Evolutionary conservation across 1,140 invertebrate species (phyloP).

Genomic region (Brachystomella parvula): DNA sequence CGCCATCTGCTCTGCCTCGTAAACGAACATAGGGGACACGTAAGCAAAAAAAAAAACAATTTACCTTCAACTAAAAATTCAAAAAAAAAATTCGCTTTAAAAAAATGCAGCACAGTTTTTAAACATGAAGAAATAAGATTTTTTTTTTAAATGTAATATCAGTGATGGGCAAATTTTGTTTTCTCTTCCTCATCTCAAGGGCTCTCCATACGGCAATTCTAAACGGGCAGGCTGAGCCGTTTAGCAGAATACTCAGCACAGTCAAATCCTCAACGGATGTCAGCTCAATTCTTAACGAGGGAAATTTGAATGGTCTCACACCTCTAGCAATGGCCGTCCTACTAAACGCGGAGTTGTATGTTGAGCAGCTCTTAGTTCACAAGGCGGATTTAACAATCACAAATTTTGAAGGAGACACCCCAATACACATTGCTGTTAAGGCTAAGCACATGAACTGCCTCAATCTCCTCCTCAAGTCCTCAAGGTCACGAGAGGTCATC

Average conservation of each 20-base stretch:
- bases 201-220: constrained; percentile 32
- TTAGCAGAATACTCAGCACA: constrained; percentile 28
- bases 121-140: too few species aligned
- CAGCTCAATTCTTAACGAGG: constrained; percentile 25
- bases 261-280: constrained; percentile 26
- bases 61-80: too few species aligned
- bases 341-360: constrained; percentile 22
- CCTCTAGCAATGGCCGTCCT: constrained; percentile 26
- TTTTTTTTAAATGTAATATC: too few species aligned
- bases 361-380: constrained; percentile 20
- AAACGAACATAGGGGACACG: constrained; percentile 35
- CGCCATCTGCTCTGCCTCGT: constrained; percentile 34
- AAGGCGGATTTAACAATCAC: constrained; percentile 28
- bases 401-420: constrained; percentile 30
- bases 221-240: constrained; percentile 30
- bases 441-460: constrained; percentile 22
- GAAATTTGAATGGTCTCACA: constrained; percentile 25
- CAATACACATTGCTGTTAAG: constrained; percentile 32
- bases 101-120: too few species aligned
- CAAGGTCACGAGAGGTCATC: constrained; percentile 15
- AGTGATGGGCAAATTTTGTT: too few species aligned
- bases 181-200: too few species aligned
- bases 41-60: constrained; percentile 15
- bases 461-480: constrained; percentile 15
- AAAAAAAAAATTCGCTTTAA: too few species aligned